phyloP scores from a whole-genome alignment of 2,888 invertebrate species.

The Harpalus rufipes region DNA sequence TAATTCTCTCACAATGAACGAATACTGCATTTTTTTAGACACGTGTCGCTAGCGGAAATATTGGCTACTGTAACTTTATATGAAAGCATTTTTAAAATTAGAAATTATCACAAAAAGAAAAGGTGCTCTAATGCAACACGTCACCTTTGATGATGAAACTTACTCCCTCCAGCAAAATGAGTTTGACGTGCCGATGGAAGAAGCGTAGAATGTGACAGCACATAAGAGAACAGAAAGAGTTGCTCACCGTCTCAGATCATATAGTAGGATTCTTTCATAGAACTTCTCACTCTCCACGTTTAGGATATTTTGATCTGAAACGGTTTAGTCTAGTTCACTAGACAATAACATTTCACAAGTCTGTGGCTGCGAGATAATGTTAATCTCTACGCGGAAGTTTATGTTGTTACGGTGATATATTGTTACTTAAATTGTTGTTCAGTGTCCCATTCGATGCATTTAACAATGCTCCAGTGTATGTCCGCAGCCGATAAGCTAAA shows the following conservation, averaged over 20 bases:
- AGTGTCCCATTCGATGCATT: conserved; percentile 64
- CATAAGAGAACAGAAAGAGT: background rate
- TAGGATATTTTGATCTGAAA: conserved; percentile 69
- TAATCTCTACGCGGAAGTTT: conserved; percentile 59
- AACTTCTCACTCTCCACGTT: conserved; percentile 53
- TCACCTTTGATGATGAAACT: background rate
- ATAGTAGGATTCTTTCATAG: background rate
- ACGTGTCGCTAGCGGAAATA: background rate
- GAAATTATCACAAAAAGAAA: background rate
- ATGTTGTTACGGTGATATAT: conserved; percentile 64
- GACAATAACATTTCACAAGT: conserved; percentile 64
- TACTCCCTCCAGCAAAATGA: background rate
- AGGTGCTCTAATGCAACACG: background rate
- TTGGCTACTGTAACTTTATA: background rate
- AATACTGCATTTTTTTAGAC: background rate
- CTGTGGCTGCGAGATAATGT: conserved; percentile 60
- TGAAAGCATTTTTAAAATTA: background rate
- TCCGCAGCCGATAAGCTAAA: conserved; percentile 53
- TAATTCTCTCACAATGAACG: background rate
- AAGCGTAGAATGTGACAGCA: background rate
- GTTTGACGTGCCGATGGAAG: background rate
- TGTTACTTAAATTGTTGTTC: conserved; percentile 64
- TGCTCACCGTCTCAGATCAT: background rate
- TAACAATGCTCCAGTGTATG: conserved; percentile 47
- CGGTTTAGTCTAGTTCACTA: conserved; percentile 69